These are phyloP conservation scores for Lophotis ruficrista DNA, from an alignment of 2,113 vertebrate species.

Conservation along the genomic window DNA sequence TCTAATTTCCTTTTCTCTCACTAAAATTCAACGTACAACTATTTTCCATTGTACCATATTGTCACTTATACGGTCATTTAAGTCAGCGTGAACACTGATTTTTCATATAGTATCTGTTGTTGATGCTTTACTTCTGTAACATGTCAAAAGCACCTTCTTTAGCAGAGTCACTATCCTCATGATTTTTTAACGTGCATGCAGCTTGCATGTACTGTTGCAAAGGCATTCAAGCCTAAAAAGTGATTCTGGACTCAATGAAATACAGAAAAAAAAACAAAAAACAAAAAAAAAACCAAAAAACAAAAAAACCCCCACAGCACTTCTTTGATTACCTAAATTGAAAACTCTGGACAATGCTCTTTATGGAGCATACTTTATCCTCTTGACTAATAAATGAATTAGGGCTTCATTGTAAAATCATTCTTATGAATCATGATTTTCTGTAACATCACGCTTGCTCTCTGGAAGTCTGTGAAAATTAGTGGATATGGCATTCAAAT, in stretches of 20 bases:
- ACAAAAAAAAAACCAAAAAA: neutral
- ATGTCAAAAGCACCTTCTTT: neutral
- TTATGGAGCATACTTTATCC: neutral
- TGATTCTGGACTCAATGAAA: neutral
- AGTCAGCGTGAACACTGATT: neutral
- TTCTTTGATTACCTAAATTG: neutral
- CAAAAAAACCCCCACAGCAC: neutral
- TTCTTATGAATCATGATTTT: conserved; percentile 1
- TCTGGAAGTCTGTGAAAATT: neutral
- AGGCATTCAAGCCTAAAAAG: conserved; percentile 1
- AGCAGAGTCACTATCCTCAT: neutral
- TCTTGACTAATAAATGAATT: neutral
- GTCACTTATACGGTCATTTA: neutral
- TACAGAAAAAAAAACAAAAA: neutral
- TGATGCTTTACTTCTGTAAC: neutral
- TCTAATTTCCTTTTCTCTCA: neutral
- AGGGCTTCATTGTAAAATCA: neutral
- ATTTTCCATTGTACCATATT: neutral
- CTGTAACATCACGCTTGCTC: neutral
- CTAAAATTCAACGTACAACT: neutral
- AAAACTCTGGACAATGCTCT: neutral
- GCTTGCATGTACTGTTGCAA: conserved; percentile 8
- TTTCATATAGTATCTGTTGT: neutral
- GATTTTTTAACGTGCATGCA: neutral
- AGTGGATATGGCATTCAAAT: neutral